phyloP scores from a whole-genome alignment of 1,140 invertebrate species.

The Odontomachus brunneus region DNA sequence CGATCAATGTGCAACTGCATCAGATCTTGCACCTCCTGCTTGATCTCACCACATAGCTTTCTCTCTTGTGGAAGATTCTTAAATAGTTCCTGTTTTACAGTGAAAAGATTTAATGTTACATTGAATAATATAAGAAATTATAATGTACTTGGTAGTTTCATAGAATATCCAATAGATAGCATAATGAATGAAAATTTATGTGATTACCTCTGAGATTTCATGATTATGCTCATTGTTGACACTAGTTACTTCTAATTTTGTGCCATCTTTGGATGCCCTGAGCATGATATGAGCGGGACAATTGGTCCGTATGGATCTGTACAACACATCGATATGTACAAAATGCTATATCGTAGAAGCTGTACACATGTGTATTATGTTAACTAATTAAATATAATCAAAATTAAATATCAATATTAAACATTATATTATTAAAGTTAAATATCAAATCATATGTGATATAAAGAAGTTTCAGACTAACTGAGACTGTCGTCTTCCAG shows the following conservation, averaged over 20 bases:
- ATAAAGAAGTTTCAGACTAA: slow-evolving; percentile 67
- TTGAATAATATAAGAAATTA: not conserved
- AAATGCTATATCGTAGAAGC: slow-evolving; percentile 10
- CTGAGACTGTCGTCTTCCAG: slow-evolving; percentile 83
- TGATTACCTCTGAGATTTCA: slow-evolving; percentile 83
- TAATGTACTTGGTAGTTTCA: not conserved
- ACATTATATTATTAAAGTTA: too few relatives aligned
- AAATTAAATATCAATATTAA: not conserved
- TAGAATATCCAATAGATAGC: too few relatives aligned
- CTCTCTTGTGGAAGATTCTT: slow-evolving; percentile 84
- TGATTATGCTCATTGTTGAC: slow-evolving; percentile 85
- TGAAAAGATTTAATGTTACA: not conserved
- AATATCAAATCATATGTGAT: too few relatives aligned
- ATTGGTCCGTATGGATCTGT: slow-evolving; percentile 83
- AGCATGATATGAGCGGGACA: slow-evolving; percentile 85
- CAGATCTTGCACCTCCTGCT: slow-evolving; percentile 83
- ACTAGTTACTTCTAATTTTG: slow-evolving; percentile 84
- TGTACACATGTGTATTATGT: not conserved
- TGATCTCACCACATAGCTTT: slow-evolving; percentile 82
- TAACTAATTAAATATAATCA: not conserved
- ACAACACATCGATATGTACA: slow-evolving; percentile 44
- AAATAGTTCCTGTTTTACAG: slow-evolving; percentile 78
- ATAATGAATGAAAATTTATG: too few relatives aligned
- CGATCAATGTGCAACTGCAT: slow-evolving; percentile 82
- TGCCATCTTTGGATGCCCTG: slow-evolving; percentile 84